Evolutionary conservation across 1,140 invertebrate species (phyloP).

Genomic region (Eubasilissa regina): DNA sequence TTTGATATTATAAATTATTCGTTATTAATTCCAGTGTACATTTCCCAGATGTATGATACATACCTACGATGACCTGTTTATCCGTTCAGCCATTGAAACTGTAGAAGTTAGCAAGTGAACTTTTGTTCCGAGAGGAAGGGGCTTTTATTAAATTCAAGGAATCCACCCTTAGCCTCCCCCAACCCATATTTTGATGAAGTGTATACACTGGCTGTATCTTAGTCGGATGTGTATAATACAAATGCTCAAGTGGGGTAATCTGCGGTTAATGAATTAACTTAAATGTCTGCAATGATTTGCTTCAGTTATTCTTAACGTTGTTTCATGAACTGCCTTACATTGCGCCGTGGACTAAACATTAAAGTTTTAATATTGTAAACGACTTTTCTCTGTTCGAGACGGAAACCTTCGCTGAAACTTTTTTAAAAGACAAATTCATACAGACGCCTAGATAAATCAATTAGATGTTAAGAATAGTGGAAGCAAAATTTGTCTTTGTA

Average conservation of each 20-base stretch:
- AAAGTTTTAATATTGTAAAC: constrained; percentile 9
- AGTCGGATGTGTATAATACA: constrained; percentile 31
- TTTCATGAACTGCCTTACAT: constrained; percentile 1
- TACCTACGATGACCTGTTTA: not conserved
- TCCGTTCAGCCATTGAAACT: not conserved
- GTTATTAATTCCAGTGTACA: too few relatives aligned
- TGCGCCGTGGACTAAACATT: not conserved
- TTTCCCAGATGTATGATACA: too few relatives aligned
- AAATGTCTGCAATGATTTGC: constrained; percentile 29
- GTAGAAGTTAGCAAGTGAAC: too few relatives aligned
- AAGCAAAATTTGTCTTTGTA: too few relatives aligned
- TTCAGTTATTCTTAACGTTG: constrained; percentile 19
- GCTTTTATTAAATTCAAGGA: constrained; percentile 16
- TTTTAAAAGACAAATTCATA: not conserved
- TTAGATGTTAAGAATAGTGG: not conserved
- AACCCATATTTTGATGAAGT: constrained; percentile 3
- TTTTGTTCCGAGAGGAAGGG: not conserved
- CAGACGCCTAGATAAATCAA: not conserved
- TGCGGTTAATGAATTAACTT: constrained; percentile 27
- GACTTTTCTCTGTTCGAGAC: not conserved
- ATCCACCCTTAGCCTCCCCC: not conserved
- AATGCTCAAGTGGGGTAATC: constrained; percentile 11
- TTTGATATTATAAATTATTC: too few relatives aligned
- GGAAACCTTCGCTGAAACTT: too few relatives aligned
- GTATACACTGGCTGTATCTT: constrained; percentile 4